Conservation (phyloP, 2,888 invertebrate species). For the Sepiola atlantica region DNA sequence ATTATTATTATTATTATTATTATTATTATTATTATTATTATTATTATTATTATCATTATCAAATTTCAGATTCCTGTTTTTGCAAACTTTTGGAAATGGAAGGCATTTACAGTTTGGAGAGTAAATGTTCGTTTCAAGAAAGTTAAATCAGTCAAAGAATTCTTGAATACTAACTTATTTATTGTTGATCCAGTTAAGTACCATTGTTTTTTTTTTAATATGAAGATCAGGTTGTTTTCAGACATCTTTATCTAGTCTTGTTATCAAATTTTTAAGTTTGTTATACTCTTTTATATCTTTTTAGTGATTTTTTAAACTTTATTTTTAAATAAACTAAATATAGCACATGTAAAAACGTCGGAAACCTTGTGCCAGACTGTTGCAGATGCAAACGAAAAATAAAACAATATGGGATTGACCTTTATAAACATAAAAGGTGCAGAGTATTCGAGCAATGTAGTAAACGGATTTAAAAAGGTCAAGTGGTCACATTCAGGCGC, state of each 20-base stretch:
- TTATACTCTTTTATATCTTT: too few species aligned
- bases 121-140: conserved; percentile 84
- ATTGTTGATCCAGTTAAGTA: conserved; percentile 80
- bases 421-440: too few species aligned
- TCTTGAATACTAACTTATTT: conserved; percentile 83
- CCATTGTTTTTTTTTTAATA: background rate
- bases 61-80: conserved; percentile 74
- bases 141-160: conserved; percentile 79
- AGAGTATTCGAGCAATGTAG: too few species aligned
- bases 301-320: too few species aligned
- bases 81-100: conserved; percentile 75
- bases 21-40: background rate
- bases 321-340: too few species aligned
- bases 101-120: conserved; percentile 87
- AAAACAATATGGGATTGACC: too few species aligned
- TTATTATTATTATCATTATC: background rate
- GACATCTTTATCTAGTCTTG: background rate
- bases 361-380: too few species aligned
- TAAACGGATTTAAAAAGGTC: too few species aligned
- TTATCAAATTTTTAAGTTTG: too few species aligned
- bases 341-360: too few species aligned
- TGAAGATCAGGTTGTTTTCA: background rate
- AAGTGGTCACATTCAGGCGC: too few species aligned
- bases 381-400: too few species aligned
- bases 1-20: background rate